Evolutionary conservation across 2,888 invertebrate genomes (phyloP).

Genomic region (Odontothrips loti): DNA sequence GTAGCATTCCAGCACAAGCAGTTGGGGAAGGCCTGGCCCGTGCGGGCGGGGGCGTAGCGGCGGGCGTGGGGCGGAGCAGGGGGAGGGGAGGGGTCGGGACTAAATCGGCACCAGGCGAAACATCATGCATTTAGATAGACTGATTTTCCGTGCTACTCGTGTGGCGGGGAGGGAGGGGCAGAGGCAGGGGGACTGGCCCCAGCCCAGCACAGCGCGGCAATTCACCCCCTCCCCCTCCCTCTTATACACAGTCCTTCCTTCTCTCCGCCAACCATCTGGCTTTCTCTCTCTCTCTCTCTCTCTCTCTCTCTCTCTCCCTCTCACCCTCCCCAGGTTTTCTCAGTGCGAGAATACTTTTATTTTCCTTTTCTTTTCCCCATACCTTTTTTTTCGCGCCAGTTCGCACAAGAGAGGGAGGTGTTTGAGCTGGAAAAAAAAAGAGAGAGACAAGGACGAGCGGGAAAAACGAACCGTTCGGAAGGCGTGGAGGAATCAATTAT

Average conservation of each 20-base stretch:
- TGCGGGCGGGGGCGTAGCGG: not conserved
- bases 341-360: conserved; percentile 4
- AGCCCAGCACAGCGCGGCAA: not conserved
- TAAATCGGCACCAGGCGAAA: conserved; percentile 26
- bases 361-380: not conserved
- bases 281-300: not conserved
- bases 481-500: conserved; percentile 14
- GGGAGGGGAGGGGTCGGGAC: conserved; percentile 14
- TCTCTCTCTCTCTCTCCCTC: not conserved
- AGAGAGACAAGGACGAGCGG: not conserved
- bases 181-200: not conserved
- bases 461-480: not conserved
- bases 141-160: conserved; percentile 24
- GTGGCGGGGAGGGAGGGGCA: not conserved
- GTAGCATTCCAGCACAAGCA: not conserved
- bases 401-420: conserved; percentile 1
- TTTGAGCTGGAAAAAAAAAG: conserved; percentile 2
- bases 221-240: not conserved
- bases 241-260: not conserved
- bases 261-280: not conserved
- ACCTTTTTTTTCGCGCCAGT: not conserved
- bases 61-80: not conserved
- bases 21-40: not conserved
- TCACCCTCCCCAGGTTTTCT: not conserved
- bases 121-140: conserved; percentile 26